Evolutionary conservation across 2,888 invertebrate genomes (phyloP), one percentile per base, ranked within the genome.

Genomic region (Synanthedon vespiformis): DNA sequence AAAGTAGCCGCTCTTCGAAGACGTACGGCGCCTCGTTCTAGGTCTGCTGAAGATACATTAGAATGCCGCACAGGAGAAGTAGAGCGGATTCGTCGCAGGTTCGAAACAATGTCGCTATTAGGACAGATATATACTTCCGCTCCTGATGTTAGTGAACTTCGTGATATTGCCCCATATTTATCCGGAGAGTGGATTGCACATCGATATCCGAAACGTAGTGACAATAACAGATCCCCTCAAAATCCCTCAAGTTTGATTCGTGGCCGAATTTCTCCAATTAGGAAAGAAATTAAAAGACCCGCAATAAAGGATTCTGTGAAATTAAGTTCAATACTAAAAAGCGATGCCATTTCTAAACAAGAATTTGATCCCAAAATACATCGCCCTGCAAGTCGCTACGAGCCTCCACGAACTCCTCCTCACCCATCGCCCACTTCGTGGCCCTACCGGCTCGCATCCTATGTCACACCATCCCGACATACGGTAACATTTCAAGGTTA

Each of bases 161-260:
- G 92, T 10, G 93, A 94, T 63, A 93, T 95, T 51, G 92, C 94
- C 0, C 93, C 94, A 0, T 94, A 94, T 74, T 76, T 95, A 56
- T 90, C 92, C 0, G 94, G 93, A 2, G 89, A 92, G 6, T 95
- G 95, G 95, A 90, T 92, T 41, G 94, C 95, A 0, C 95, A 95
- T 72, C 90, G 89, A 61, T 94, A 91, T 71, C 94, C 95, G 0
- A 92, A 88, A 61, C 89, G 89, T 2, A 89, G 89, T 54, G 93
- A 93, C 62, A 93, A 93, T 65, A 90, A 91, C 52, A 86, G 90
- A 51, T 90, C 93, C 2, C 66, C 93, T 48, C 90, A 89, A 54
- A 75, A 85, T 58, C 76, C 80, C 6, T 70, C 62, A 22, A 63
- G 53, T 22, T 59, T 76, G 14, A 72, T 80, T 40, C 71, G 68